Base-by-base conservation (phyloP, 2,888 invertebrate species). In the Camponotus fellah region DNA sequence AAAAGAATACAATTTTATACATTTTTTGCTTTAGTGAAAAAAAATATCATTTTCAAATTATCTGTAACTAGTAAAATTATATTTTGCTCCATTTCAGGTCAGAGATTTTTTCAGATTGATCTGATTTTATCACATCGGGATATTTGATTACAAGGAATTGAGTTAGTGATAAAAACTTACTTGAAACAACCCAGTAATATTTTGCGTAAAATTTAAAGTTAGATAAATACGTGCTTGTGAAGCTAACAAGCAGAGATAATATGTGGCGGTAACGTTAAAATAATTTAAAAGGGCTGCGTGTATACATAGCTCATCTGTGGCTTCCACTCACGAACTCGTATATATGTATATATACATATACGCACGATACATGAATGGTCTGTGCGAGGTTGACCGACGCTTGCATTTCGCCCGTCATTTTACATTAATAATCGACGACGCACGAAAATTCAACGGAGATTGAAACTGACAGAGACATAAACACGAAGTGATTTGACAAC, bases 341-440 rank as follows among this genome's bases (percentile, higher is more conserved):
- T 14, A 2, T 26, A 26, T 26, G 2, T 26, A 26, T 26, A 26
- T 49, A 14, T 75, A 46, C 17, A 58, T 12, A 10, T 21, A 74
- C 14, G 21, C 26, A 2, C 14, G 40, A 66, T 34, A 56, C 53
- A 66, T 26, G 56, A 32, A 66, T 56, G n/a, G 69, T 69, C 60
- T 46, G 14, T 21, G 12, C 60, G 21, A 56, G 10, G 21, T 17
- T 60, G 79, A 79, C 34, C 71, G 60, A 69, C 17, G 37, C 43
- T 60, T 21, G 14, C n/a, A 12, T 56, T 53, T 40, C 10, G 5
- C 46, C 26, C 17, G 17, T 60, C 26, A 37, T 60, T 80, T 62
- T 71, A 60, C 71, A 49, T 80, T 60, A 46, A 60, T 80, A 80
- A 60, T 71, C 46, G 79, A 49, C 46, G 37, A 17, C 56, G 43